Conservation (phyloP, 2,113 vertebrate genomes). For the Takifugu flavidus region DNA sequence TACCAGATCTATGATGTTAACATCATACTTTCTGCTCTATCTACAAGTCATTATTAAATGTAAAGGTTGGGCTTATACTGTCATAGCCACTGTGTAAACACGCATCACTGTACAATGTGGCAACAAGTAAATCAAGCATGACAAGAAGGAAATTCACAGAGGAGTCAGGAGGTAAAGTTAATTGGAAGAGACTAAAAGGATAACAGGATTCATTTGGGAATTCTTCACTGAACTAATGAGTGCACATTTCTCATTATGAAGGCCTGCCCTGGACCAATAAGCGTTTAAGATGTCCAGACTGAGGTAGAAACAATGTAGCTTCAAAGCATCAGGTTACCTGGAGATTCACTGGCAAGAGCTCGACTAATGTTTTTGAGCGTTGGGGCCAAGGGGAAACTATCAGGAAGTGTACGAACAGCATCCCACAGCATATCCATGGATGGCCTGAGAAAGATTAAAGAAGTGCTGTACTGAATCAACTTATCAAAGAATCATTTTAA, state of each 20-base stretch:
- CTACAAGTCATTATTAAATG: constrained; percentile 24
- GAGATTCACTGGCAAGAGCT: constrained; percentile 54
- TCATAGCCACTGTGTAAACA: constrained; percentile 28
- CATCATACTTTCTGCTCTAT: constrained; percentile 36
- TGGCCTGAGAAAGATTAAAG: constrained; percentile 42
- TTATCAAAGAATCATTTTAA: background rate
- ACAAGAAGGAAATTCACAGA: constrained; percentile 11
- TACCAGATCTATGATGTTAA: constrained; percentile 47
- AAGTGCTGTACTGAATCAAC: constrained; percentile 7
- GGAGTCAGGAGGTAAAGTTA: constrained; percentile 18
- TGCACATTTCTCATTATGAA: constrained; percentile 17
- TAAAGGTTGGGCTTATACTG: constrained; percentile 7
- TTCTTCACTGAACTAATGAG: constrained; percentile 23
- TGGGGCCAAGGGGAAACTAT: constrained; percentile 51
- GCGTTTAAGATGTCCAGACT: constrained; percentile 4
- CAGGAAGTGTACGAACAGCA: constrained; percentile 49
- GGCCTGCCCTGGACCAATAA: constrained; percentile 3
- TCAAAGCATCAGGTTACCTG: constrained; percentile 58
- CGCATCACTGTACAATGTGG: constrained; percentile 1
- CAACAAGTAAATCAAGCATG: constrained; percentile 9
- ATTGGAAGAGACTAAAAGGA: constrained; percentile 17
- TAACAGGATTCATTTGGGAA: constrained; percentile 8
- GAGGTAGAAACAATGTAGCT: constrained; percentile 4
- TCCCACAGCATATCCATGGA: constrained; percentile 49
- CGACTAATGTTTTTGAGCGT: constrained; percentile 52